Evolutionary conservation across 2,113 vertebrate genomes (phyloP), one percentile per base, ranked within the genome.

Genomic region (Cyprinus carpio): DNA sequence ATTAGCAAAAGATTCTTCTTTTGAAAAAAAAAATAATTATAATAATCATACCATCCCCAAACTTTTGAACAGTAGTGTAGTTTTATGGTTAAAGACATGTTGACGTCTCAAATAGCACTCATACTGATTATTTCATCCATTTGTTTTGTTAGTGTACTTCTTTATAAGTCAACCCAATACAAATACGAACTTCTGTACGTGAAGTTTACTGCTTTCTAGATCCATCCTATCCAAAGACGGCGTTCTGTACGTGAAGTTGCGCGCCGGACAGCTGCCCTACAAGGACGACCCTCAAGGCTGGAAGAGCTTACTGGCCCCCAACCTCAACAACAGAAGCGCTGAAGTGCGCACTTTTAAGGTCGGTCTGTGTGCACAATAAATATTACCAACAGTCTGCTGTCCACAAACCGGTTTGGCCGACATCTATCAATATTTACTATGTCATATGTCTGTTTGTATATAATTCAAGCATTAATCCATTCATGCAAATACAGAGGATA

Each of bases 281-380:
- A 99, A 98, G 89, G 98, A 99, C 9, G 98, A 99, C 85, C 98
- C 98, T 0, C 97, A 96, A 91, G 98, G 97, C 20, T 99, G 97
- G 97, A 98, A 96, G 90, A 99, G 97, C 88, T 92, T 99, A 23
- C 87, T 99, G 82, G 96, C 98, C 4, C 96, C 97, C 80, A 95
- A 94, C 0, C 95, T 97, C 84, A 96, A 96, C 87, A 97, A 96
- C 72, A 92, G 93, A 25, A 96, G 91, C 87, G 95, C 95, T 0
- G 97, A 99, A 88, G 95, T 96, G 4, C 94, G 94, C 34, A 91
- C 96, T 0, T 98, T 99, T 91, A 99, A 99, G 97, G 98, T 99
- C 92, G 27, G 34, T 74, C 16, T 46, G 46, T 60, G 31, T 75
- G 80, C 7, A 56, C 16, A 7, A 56, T 37, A 67, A 37, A 71